Percentiles rank a stretch among this genome's conserved stretches.
Conservation (phyloP, 1,140 invertebrate genomes). For the Aplysia californica region DNA sequence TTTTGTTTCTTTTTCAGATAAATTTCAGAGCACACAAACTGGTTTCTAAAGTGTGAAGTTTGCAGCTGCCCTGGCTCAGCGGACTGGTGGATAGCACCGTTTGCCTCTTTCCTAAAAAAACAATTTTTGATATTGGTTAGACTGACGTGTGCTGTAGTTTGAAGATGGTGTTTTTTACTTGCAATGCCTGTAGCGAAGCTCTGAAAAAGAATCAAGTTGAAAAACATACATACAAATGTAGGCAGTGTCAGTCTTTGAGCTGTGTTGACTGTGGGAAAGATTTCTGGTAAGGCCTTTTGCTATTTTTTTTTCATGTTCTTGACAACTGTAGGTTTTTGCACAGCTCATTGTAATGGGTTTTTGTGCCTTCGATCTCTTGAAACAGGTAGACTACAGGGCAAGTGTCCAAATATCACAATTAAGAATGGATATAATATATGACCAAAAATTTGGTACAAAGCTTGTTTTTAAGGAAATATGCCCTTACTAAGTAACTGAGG, state of each 20-base stretch:
- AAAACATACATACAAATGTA: constrained; percentile 79
- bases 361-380: no score
- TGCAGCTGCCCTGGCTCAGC: neutral
- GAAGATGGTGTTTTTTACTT: constrained; percentile 91
- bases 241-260: constrained; percentile 72
- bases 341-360: no score
- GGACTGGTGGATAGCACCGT: neutral
- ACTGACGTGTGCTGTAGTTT: neutral
- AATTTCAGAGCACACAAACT: no score
- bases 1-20: neutral
- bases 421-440: no score
- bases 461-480: no score
- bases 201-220: constrained; percentile 92
- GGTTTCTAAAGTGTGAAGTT: no score
- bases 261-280: constrained; percentile 94
- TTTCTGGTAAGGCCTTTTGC: constrained; percentile 75
- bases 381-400: neutral
- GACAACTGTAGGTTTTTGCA: neutral
- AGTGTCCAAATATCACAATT: no score
- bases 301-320: neutral
- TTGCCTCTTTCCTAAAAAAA: neutral
- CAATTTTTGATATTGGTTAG: neutral
- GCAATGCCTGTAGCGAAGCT: constrained; percentile 88
- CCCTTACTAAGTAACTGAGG: no score
- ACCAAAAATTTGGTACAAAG: no score